Percentiles rank a stretch among this genome's conserved stretches.
Conservation (phyloP, 2,888 invertebrate species). For the Lepidocyrtoides sp. region DNA sequence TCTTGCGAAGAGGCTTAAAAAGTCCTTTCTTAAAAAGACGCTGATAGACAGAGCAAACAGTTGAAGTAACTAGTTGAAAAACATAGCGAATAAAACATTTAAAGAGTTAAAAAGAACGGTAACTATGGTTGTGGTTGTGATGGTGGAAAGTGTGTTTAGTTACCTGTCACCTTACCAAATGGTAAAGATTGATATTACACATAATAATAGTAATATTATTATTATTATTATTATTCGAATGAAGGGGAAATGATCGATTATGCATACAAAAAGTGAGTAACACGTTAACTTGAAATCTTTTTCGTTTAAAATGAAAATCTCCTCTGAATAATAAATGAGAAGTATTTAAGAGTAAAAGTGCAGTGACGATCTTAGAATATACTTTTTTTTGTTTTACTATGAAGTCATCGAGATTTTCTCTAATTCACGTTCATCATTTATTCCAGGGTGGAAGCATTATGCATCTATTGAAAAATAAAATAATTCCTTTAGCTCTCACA, state of each 20-base stretch:
- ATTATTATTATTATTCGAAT: conserved; percentile 40
- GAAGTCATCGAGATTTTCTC: background rate
- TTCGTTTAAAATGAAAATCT: background rate
- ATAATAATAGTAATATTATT: no score
- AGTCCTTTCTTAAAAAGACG: background rate
- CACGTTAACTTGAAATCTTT: background rate
- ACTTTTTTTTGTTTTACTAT: background rate
- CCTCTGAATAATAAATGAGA: no score
- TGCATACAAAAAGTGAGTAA: conserved; percentile 29
- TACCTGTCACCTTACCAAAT: conserved; percentile 24
- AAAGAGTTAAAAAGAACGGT: background rate
- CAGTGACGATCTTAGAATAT: no score
- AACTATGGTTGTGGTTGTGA: background rate
- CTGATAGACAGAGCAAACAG: conserved; percentile 10
- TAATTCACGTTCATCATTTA: conserved; percentile 4
- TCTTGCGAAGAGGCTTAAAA: conserved; percentile 13
- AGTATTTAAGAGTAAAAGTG: no score
- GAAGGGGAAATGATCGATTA: conserved; percentile 61
- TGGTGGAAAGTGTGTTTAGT: background rate
- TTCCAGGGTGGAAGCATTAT: background rate
- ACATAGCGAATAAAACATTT: background rate
- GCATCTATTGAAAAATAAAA: background rate
- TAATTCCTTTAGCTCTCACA: background rate
- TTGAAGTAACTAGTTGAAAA: background rate
- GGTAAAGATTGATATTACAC: conserved; percentile 54